Evolutionary conservation across 2,797 vertebrate genomes (phyloP).

Genomic region (Enteromius paludinosus): DNA sequence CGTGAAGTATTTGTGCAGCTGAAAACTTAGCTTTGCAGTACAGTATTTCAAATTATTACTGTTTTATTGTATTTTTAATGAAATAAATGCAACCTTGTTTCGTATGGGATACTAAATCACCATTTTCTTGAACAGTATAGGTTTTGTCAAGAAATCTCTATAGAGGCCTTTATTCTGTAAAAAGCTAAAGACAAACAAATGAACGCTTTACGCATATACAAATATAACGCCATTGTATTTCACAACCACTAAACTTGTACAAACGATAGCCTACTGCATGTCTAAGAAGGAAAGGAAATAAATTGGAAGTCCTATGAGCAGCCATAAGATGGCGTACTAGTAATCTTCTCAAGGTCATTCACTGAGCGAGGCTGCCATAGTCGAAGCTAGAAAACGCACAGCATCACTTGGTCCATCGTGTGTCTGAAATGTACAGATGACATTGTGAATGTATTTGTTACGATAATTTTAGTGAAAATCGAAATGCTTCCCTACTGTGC

Average conservation of each 20-base stretch:
- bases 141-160: neutral
- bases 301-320: neutral
- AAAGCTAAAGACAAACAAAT: neutral
- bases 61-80: neutral
- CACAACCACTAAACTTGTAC: neutral
- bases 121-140: neutral
- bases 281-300: neutral
- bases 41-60: neutral
- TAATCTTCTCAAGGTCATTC: conserved; percentile 71
- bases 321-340: conserved; percentile 41
- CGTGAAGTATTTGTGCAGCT: neutral
- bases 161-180: neutral
- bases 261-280: neutral
- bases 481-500: neutral
- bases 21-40: neutral
- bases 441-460: neutral
- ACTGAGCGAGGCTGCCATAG: conserved; percentile 62
- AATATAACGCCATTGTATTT: neutral
- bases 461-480: neutral
- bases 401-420: conserved; percentile 34
- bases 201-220: neutral
- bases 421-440: neutral
- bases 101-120: neutral
- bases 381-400: conserved; percentile 37
- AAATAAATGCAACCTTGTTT: neutral